A percentile compares a stretch with the other conserved stretches of the same genome.
Conservation (phyloP, 2,888 invertebrate genomes). For the Acronicta aceris region DNA sequence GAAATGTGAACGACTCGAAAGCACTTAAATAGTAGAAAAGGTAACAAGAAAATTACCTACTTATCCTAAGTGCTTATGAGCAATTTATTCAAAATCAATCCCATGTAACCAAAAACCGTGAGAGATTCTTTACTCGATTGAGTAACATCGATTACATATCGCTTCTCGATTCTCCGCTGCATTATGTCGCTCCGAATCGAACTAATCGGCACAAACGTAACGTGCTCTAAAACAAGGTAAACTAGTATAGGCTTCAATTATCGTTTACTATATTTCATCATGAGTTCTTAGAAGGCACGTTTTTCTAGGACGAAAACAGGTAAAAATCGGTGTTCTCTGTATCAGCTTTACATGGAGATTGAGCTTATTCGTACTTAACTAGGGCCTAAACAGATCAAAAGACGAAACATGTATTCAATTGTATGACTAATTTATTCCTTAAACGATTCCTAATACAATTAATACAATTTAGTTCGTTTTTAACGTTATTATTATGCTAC, state of each 20-base stretch:
- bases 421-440: too few relatives aligned
- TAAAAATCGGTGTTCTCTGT: constrained; percentile 27
- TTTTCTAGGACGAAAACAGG: constrained; percentile 41
- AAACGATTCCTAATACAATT: too few relatives aligned
- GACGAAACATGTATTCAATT: too few relatives aligned
- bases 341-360: constrained; percentile 18
- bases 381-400: not conserved
- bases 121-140: constrained; percentile 30
- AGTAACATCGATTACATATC: constrained; percentile 56
- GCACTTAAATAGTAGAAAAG: constrained; percentile 1
- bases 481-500: too few relatives aligned
- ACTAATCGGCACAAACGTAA: constrained; percentile 58
- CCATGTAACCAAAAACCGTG: too few relatives aligned
- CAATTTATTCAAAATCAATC: too few relatives aligned
- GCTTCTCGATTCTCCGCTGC: constrained; percentile 49
- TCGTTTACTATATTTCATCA: constrained; percentile 36
- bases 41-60: too few relatives aligned
- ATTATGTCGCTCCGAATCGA: constrained; percentile 64
- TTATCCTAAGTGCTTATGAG: too few relatives aligned
- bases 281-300: constrained; percentile 23
- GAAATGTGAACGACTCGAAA: constrained; percentile 16
- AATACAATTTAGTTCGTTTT: too few relatives aligned
- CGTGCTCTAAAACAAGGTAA: constrained; percentile 54
- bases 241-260: constrained; percentile 42
- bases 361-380: not conserved